Evolutionary conservation across 1,140 invertebrate species (phyloP).

Genomic region (Reticulitermes speratus): DNA sequence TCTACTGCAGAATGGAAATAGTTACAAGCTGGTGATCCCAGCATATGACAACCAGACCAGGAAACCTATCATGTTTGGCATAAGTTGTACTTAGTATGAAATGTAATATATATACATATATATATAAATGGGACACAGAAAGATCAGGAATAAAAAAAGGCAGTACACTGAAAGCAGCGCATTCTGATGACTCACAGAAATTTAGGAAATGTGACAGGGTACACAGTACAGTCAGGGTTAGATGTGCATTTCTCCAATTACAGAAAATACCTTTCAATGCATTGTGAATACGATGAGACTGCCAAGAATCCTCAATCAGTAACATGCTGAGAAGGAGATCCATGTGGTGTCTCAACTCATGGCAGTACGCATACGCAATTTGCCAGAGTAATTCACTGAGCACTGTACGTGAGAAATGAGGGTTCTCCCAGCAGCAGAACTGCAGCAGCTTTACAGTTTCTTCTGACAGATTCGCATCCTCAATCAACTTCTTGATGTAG

Average conservation of each 20-base stretch:
- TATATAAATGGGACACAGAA: too few relatives aligned
- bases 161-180: too few relatives aligned
- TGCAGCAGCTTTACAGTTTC: slow-evolving; percentile 86
- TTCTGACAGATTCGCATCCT: slow-evolving; percentile 88
- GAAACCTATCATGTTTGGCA: too few relatives aligned
- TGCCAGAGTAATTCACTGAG: slow-evolving; percentile 91
- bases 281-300: slow-evolving; percentile 87
- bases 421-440: slow-evolving; percentile 96
- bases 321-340: slow-evolving; percentile 86
- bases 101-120: too few relatives aligned
- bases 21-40: too few relatives aligned
- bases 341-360: slow-evolving; percentile 89
- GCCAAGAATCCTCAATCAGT: slow-evolving; percentile 93
- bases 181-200: too few relatives aligned
- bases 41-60: too few relatives aligned
- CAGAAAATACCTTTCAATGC: slow-evolving; percentile 72
- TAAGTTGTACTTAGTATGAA: too few relatives aligned
- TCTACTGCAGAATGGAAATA: too few relatives aligned
- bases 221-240: neutral
- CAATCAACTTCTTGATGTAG: slow-evolving; percentile 94
- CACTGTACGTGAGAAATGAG: slow-evolving; percentile 83
- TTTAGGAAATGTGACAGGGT: neutral
- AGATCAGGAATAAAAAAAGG: too few relatives aligned
- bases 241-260: neutral
- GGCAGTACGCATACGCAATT: slow-evolving; percentile 91